A percentile compares a stretch with the other conserved stretches of the same genome.
These are phyloP conservation scores for Drosophila nigricruria DNA, from an alignment of 2,888 invertebrate genomes.

Conservation along the genomic window DNA sequence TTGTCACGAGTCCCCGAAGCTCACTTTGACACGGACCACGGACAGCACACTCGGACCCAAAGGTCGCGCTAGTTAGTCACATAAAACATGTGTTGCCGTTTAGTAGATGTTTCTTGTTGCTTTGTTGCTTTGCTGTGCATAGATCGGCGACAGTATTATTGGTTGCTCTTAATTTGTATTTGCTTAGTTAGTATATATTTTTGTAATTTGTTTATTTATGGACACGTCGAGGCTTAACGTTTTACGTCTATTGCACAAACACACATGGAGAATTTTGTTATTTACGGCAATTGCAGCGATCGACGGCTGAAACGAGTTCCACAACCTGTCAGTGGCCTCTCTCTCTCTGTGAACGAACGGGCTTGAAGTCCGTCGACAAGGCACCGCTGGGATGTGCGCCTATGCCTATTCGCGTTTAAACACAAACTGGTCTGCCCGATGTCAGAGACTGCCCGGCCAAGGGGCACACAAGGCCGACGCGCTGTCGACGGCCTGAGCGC, in stretches of 20 bases:
- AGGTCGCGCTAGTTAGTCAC: constrained; percentile 29
- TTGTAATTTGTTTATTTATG: constrained; percentile 9
- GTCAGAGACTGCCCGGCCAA: constrained; percentile 42
- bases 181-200: constrained; percentile 5
- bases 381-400: constrained; percentile 76
- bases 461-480: constrained; percentile 42
- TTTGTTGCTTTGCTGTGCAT: not conserved
- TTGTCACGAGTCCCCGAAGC: constrained; percentile 16
- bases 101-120: constrained; percentile 27
- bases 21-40: constrained; percentile 32
- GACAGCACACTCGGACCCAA: constrained; percentile 10
- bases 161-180: constrained; percentile 11
- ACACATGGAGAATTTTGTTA: constrained; percentile 23
- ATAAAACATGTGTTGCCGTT: constrained; percentile 39
- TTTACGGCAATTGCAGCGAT: constrained; percentile 40
- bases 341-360: constrained; percentile 24
- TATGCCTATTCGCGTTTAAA: constrained; percentile 84
- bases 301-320: constrained; percentile 66
- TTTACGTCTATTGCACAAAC: constrained; percentile 35
- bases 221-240: constrained; percentile 14
- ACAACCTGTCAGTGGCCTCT: constrained; percentile 65
- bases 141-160: constrained; percentile 5
- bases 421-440: constrained; percentile 82
- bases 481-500: constrained; percentile 22
- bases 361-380: constrained; percentile 42